Evolutionary conservation across 1,140 invertebrate genomes (phyloP).

Genomic region (Sinella curviseta): DNA sequence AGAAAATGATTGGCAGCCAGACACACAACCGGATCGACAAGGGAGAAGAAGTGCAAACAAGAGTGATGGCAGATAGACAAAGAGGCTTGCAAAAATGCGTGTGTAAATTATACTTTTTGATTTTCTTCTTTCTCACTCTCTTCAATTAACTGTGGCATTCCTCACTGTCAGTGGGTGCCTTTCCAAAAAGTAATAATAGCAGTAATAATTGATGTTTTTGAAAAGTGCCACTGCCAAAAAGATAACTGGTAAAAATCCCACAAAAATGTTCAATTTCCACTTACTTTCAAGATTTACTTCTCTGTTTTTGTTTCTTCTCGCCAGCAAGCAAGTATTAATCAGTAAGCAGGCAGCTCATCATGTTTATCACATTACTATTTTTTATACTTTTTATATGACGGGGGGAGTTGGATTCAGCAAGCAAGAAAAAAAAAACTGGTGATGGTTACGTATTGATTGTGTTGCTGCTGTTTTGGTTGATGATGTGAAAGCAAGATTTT

Average conservation of each 20-base stretch:
- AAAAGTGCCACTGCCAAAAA: slow-evolving; percentile 21
- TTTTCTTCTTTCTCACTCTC: neutral
- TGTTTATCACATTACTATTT: neutral
- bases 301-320: too few relatives aligned
- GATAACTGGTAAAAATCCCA: neutral
- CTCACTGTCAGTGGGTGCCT: neutral
- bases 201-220: slow-evolving; percentile 11
- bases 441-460: neutral
- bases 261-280: neutral
- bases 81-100: slow-evolving; percentile 3
- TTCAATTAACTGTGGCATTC: too few relatives aligned
- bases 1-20: slow-evolving; percentile 19
- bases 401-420: too few relatives aligned
- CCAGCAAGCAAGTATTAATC: too few relatives aligned
- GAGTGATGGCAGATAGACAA: slow-evolving; percentile 23
- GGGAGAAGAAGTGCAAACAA: slow-evolving; percentile 23
- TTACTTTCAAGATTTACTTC: too few relatives aligned
- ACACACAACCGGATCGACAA: neutral
- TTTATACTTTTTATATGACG: too few relatives aligned
- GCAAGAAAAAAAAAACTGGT: too few relatives aligned
- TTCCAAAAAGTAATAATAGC: neutral
- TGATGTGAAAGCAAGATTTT: neutral
- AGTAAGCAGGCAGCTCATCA: neutral
- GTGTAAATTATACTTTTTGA: neutral
- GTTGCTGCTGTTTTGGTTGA: neutral